Evolutionary conservation across 2,888 invertebrate genomes (phyloP).

Genomic region (Piscicola geometra): DNA sequence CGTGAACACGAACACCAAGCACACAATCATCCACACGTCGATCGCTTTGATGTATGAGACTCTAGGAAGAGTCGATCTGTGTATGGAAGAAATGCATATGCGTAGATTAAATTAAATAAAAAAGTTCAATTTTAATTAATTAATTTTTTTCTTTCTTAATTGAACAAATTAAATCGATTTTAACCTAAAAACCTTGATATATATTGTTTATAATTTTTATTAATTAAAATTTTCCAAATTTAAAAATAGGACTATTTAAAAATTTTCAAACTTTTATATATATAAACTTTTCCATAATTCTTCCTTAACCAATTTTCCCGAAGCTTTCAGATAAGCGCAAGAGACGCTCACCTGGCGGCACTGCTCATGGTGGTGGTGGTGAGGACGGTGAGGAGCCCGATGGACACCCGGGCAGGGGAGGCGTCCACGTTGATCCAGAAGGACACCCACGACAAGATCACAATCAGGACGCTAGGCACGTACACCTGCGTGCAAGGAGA

Average conservation of each 20-base stretch:
- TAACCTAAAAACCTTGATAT: background rate
- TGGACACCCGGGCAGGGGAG: conserved; percentile 37
- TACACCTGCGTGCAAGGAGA: conserved; percentile 21
- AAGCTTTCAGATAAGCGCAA: no score
- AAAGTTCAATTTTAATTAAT: background rate
- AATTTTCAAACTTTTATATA: no score
- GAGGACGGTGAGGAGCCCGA: conserved; percentile 38
- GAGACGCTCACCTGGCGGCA: conserved; percentile 36
- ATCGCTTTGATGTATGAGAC: conserved; percentile 39
- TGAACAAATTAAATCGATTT: no score
- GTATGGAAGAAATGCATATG: background rate
- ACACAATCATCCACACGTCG: conserved; percentile 39
- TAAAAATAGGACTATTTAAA: no score
- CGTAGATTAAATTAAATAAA: background rate
- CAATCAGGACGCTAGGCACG: conserved; percentile 36
- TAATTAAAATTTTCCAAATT: background rate
- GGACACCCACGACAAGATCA: conserved; percentile 38
- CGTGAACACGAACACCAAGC: conserved; percentile 37
- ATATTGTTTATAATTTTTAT: background rate
- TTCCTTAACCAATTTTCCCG: no score
- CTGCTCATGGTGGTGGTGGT: conserved; percentile 39
- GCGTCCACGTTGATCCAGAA: conserved; percentile 40
- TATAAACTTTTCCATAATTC: no score
- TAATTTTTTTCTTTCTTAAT: no score
- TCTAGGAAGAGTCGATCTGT: conserved; percentile 27